Conservation (phyloP, 2,888 invertebrate species). For the Scaptomyza flava region DNA sequence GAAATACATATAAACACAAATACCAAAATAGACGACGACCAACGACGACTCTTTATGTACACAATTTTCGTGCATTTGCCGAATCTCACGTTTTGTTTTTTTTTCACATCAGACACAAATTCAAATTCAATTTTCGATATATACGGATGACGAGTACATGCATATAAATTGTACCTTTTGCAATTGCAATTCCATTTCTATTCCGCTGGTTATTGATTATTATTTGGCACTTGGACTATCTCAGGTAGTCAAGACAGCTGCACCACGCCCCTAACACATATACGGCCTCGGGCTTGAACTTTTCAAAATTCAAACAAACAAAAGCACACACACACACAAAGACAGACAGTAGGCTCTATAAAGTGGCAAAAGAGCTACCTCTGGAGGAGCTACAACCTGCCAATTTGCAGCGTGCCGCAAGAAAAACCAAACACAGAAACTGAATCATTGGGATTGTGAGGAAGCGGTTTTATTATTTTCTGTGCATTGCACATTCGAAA, state of each 20-base stretch:
- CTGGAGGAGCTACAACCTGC: slow-evolving; percentile 46
- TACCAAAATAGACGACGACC: slow-evolving; percentile 37
- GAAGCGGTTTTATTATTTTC: slow-evolving; percentile 4
- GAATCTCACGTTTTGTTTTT: slow-evolving; percentile 59
- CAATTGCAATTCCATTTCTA: slow-evolving; percentile 36
- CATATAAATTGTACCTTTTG: slow-evolving; percentile 16
- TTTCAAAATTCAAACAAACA: slow-evolving; percentile 36
- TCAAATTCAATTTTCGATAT: slow-evolving; percentile 34
- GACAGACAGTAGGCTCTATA: slow-evolving; percentile 18
- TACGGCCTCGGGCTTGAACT: slow-evolving; percentile 55
- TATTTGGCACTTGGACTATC: slow-evolving; percentile 59
- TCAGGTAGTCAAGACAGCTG: slow-evolving; percentile 10
- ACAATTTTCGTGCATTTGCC: slow-evolving; percentile 68
- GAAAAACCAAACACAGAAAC: slow-evolving; percentile 29
- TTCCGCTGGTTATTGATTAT: slow-evolving; percentile 71
- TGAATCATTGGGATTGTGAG: slow-evolving; percentile 64
- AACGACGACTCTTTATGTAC: slow-evolving; percentile 35
- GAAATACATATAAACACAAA: slow-evolving; percentile 42
- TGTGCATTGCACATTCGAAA: slow-evolving; percentile 48
- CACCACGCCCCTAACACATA: slow-evolving; percentile 58
- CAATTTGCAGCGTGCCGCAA: slow-evolving; percentile 57
- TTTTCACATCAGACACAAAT: slow-evolving; percentile 66
- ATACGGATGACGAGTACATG: slow-evolving; percentile 15
- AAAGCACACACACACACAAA: too few species aligned
- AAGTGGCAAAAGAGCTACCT: slow-evolving; percentile 10